These are phyloP conservation scores for Megaceryle alcyon DNA, from an alignment of 2,797 vertebrate species.

Conservation along the genomic window DNA sequence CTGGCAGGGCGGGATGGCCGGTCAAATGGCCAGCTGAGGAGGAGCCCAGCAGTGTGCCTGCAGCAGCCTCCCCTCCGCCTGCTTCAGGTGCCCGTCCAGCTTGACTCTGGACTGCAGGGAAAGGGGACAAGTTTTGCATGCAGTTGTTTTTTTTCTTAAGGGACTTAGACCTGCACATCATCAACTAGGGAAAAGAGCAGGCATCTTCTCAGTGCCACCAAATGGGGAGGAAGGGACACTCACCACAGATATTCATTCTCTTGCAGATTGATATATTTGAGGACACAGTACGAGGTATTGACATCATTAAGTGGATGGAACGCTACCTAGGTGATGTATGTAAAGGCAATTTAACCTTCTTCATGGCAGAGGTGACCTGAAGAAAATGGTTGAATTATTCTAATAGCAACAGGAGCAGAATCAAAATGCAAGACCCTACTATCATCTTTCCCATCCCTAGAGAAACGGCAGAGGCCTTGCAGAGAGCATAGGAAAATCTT, in stretches of 20 bases:
- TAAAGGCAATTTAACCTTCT: constrained; percentile 66
- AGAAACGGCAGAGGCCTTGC: not conserved
- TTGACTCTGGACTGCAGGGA: rapidly evolving
- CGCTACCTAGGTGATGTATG: constrained; percentile 91
- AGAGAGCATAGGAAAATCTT: not conserved
- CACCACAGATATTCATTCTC: not conserved
- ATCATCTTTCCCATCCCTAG: not conserved
- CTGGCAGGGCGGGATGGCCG: not conserved
- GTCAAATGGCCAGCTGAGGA: not conserved
- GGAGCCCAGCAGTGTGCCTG: not conserved
- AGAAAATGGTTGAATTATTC: constrained; percentile 3
- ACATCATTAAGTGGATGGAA: constrained; percentile 96
- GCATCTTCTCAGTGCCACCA: not conserved
- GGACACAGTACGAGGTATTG: constrained; percentile 86
- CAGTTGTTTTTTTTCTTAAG: not conserved
- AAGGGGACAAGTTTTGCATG: not conserved
- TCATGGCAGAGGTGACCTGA: constrained; percentile 14
- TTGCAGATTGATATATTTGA: constrained; percentile 94
- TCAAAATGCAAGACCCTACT: not conserved
- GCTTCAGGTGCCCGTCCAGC: not conserved
- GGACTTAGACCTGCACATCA: not conserved
- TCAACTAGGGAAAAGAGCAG: not conserved
- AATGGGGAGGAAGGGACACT: not conserved
- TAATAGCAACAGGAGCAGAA: not conserved
- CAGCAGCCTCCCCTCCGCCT: not conserved